Conservation (phyloP, 1,140 invertebrate species). For the Microplitis demolitor region DNA sequence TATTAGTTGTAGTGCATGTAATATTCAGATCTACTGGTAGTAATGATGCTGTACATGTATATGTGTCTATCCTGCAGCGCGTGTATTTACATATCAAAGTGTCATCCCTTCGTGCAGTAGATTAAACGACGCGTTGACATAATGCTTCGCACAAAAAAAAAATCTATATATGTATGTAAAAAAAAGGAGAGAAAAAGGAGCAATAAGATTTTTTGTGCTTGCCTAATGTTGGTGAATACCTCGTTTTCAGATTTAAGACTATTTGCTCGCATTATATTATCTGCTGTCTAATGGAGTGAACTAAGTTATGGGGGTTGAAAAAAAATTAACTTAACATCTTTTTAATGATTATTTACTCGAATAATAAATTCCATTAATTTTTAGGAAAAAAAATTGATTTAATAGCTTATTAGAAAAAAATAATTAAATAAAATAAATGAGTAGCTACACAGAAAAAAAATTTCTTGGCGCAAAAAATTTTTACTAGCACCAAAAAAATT, state of each 20-base stretch:
- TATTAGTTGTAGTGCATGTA: conserved; percentile 9
- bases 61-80: conserved; percentile 36
- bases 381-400: background rate
- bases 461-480: no score
- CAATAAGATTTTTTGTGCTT: conserved; percentile 23
- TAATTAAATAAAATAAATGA: background rate
- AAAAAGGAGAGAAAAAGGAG: background rate
- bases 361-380: background rate
- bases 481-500: no score
- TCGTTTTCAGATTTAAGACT: conserved; percentile 30
- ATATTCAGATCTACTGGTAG: conserved; percentile 25
- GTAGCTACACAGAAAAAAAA: background rate
- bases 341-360: background rate
- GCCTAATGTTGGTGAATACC: conserved; percentile 29
- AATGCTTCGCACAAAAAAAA: conserved; percentile 19
- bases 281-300: conserved; percentile 24
- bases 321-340: background rate
- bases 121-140: conserved; percentile 29
- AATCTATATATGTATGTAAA: background rate
- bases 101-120: conserved; percentile 37
- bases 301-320: background rate
- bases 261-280: conserved; percentile 15
- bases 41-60: background rate
- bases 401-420: background rate
- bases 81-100: conserved; percentile 59